These are phyloP conservation scores for Chironex yamaguchii DNA, from an alignment of 30 jellyfish, hydroid and myxozoan species.

Conservation along the genomic window DNA sequence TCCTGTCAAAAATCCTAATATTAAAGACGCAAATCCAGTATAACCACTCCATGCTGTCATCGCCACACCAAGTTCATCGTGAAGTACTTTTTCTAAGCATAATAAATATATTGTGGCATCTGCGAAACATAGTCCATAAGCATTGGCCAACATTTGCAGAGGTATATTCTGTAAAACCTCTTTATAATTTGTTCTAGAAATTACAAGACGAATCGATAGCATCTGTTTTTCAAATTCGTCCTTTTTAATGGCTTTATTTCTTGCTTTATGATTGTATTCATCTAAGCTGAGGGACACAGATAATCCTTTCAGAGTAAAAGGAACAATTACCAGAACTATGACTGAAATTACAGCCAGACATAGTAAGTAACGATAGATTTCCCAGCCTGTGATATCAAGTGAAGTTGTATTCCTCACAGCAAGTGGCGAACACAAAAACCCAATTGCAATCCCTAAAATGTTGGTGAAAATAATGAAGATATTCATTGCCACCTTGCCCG, in stretches of 20 bases:
- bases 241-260: not conserved
- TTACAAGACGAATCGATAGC: not conserved
- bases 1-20: not conserved
- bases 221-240: not conserved
- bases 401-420: not conserved
- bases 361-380: constrained; percentile 11
- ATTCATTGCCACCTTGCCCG: not conserved
- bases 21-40: not conserved
- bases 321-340: constrained; percentile 25
- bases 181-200: not conserved
- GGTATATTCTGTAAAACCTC: not conserved
- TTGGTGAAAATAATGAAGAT: constrained; percentile 10
- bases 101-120: not conserved
- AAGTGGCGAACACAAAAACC: constrained; percentile 4
- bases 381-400: not conserved
- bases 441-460: constrained; percentile 6
- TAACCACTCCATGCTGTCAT: not conserved
- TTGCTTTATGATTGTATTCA: not conserved
- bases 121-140: not conserved
- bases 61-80: not conserved
- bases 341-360: constrained; percentile 56
- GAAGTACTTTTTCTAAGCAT: not conserved
- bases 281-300: not conserved
- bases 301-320: constrained; percentile 51
- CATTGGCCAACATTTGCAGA: not conserved